A percentile compares a stretch with the other conserved stretches of the same genome.
phyloP scores from a whole-genome alignment of 2,888 invertebrate genomes.

The Mesorhabditis belari region DNA sequence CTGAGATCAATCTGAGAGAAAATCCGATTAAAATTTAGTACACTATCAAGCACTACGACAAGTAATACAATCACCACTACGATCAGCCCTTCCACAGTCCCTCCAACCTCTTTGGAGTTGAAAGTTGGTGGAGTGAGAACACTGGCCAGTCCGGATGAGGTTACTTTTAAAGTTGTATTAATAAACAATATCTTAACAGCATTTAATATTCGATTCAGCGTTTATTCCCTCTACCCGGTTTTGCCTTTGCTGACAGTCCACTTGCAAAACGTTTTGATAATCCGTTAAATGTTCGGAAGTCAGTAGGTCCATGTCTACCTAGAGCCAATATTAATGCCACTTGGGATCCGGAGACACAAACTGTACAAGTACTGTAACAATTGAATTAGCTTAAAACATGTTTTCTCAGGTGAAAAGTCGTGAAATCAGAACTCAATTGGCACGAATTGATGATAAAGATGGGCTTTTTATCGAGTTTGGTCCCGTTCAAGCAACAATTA shows the following conservation, averaged over 20 bases:
- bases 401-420: constrained; percentile 8
- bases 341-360: constrained; percentile 24
- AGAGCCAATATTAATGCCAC: constrained; percentile 25
- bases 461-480: constrained; percentile 29
- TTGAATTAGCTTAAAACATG: too few species aligned
- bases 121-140: too few species aligned
- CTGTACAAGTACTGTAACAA: neutral
- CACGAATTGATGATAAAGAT: constrained; percentile 14
- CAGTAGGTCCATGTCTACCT: too few species aligned
- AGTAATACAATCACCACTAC: neutral
- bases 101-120: neutral
- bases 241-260: neutral
- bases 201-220: neutral
- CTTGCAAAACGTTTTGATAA: neutral
- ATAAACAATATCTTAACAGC: neutral
- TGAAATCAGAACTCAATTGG: constrained; percentile 16
- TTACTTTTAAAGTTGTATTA: too few species aligned
- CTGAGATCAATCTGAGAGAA: too few species aligned
- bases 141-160: too few species aligned
- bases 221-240: neutral
- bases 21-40: too few species aligned
- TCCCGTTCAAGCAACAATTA: neutral
- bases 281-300: too few species aligned
- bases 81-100: constrained; percentile 9
- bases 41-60: neutral